phyloP scores from a whole-genome alignment of 2,797 vertebrate genomes.

The Propithecus deckenii region DNA sequence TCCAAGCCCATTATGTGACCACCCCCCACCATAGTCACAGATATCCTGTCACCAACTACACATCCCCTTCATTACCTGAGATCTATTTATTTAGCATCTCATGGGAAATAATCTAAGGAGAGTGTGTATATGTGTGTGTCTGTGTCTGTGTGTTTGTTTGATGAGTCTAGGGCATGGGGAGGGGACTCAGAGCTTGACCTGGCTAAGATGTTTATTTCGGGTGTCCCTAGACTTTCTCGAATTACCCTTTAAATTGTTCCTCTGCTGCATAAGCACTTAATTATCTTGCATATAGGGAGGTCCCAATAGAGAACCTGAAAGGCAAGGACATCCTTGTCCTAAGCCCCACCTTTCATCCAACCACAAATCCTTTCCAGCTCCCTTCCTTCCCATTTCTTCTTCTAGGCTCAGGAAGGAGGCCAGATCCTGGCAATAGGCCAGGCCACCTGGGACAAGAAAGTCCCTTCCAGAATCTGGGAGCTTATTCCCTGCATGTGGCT shows the following conservation, averaged over 20 bases:
- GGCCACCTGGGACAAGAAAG: constrained; percentile 51
- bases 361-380: not conserved
- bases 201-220: constrained; percentile 58
- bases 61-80: not conserved
- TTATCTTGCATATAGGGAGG: constrained; percentile 26
- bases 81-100: constrained; percentile 34
- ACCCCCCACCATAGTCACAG: not conserved
- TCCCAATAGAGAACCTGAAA: constrained; percentile 52
- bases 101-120: constrained; percentile 19
- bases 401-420: constrained; percentile 12
- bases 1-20: not conserved
- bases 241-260: constrained; percentile 59
- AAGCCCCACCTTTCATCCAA: constrained; percentile 46
- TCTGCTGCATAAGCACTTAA: constrained; percentile 57
- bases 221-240: constrained; percentile 56
- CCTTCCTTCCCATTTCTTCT: constrained; percentile 44
- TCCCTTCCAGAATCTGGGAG: constrained; percentile 39
- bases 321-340: constrained; percentile 17
- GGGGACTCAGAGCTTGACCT: constrained; percentile 44
- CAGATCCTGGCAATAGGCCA: constrained; percentile 47
- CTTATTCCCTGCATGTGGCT: constrained; percentile 10
- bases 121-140: not conserved
- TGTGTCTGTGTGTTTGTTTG: not conserved
- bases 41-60: not conserved
- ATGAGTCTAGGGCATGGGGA: not conserved